phyloP scores from a whole-genome alignment of 2,888 invertebrate species.

The Drosophila diplacantha region DNA sequence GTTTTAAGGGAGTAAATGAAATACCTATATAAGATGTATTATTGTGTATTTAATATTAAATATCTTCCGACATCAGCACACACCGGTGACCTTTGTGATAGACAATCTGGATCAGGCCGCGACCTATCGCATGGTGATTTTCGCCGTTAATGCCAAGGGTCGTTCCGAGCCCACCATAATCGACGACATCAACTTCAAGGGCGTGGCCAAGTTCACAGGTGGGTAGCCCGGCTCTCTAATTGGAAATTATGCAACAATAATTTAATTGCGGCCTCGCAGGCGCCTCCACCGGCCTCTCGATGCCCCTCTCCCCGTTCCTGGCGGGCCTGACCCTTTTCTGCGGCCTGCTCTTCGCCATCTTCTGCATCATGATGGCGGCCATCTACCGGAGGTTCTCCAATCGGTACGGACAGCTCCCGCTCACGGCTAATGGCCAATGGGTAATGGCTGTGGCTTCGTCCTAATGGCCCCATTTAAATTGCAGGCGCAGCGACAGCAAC shows the following conservation, averaged over 20 bases:
- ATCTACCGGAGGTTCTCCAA: conserved; percentile 82
- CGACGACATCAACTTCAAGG: conserved; percentile 90
- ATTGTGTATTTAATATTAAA: neutral
- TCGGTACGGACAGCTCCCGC: conserved; percentile 76
- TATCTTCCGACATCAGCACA: conserved; percentile 56
- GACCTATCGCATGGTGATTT: conserved; percentile 88
- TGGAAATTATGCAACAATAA: conserved; percentile 28
- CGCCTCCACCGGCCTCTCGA: conserved; percentile 79
- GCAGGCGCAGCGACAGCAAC: conserved; percentile 77
- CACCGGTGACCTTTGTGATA: conserved; percentile 76
- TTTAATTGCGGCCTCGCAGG: conserved; percentile 29
- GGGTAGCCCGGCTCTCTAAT: conserved; percentile 54
- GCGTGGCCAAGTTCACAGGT: conserved; percentile 92
- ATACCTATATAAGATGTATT: neutral
- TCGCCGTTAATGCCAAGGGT: conserved; percentile 92
- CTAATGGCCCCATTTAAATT: conserved; percentile 57
- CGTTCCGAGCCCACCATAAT: conserved; percentile 89
- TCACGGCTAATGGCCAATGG: conserved; percentile 13
- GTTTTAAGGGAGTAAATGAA: neutral
- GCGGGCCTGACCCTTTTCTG: conserved; percentile 88
- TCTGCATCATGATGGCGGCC: conserved; percentile 86
- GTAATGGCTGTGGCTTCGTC: conserved; percentile 38
- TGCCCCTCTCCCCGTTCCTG: conserved; percentile 86
- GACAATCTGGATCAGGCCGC: conserved; percentile 84
- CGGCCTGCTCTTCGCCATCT: conserved; percentile 85